Evolutionary conservation across 1,140 invertebrate genomes (phyloP), one percentile per base, ranked within the genome.

Genomic region (Pseudomyrmex flavicornis): DNA sequence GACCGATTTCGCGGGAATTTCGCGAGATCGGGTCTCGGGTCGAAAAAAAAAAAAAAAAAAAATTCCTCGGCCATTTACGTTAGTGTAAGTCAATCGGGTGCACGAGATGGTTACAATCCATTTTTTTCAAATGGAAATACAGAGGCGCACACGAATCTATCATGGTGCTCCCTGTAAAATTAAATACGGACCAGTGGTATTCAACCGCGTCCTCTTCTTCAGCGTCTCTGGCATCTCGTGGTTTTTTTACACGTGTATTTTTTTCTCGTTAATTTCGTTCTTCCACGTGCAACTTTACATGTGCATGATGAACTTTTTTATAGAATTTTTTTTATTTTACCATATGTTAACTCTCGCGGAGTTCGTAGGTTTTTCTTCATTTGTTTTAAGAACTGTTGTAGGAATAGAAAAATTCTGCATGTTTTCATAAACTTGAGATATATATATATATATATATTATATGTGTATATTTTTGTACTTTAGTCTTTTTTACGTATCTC

Each of bases 121-220:
- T 87, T 90, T 86, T 35, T 89, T 90, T 85, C 85, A 91, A 90
- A 86, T 89, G 88, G 69, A 75, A 35, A 85, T 77, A 74, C 76
- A 88, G 83, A 89, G 79, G 70, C 88, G 88, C 83, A 69, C 59
- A 70, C 20, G 65, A 77, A 80, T 84, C 56, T 91, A 90, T 92
- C 89, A 87, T 87, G 88, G 91, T 88, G 73, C 89, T 91, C 90
- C 89, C 89, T 89, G 58, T 66, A 72, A 86, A 79, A 90, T 83
- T 89, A 87, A 88, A 61, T 76, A 72, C 9, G 13, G 44, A 72
- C 54, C 66, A 80, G 76, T 59, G 76, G 76, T 80, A 80, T 80
- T 80, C 76, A 80, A 80, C 44, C 76, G 35, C 35, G 35, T 35
- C 35, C 35, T 35, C 75, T 7, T 17, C 63, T 54, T 3, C 13